phyloP scores from a whole-genome alignment of 2,888 invertebrate genomes.

The Drosophila picticornis region DNA sequence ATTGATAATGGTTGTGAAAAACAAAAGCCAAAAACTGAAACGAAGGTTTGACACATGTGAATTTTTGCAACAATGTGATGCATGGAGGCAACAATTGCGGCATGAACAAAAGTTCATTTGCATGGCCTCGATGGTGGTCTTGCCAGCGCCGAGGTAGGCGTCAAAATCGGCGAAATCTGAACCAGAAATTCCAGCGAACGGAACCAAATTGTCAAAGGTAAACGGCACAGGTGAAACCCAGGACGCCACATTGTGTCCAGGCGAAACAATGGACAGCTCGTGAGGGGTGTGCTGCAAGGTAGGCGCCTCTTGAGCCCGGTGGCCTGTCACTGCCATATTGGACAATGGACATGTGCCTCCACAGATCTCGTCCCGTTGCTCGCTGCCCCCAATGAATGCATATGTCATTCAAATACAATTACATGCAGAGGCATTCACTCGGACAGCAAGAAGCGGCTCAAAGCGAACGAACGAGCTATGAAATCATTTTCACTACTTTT shows the following conservation, averaged over 20 bases:
- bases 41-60: slow-evolving; percentile 58
- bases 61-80: slow-evolving; percentile 44
- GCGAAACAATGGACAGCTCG: slow-evolving; percentile 61
- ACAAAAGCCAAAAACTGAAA: slow-evolving; percentile 14
- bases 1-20: slow-evolving; percentile 52
- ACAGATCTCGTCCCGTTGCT: slow-evolving; percentile 1
- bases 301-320: slow-evolving; percentile 50
- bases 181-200: slow-evolving; percentile 54
- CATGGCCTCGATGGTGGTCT: slow-evolving; percentile 31
- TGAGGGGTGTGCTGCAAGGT: slow-evolving; percentile 5
- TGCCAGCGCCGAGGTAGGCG: slow-evolving; percentile 59
- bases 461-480: slow-evolving; percentile 32
- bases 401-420: slow-evolving; percentile 79
- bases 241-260: slow-evolving; percentile 61
- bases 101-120: slow-evolving; percentile 61
- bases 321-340: slow-evolving; percentile 59
- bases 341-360: slow-evolving; percentile 65
- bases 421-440: slow-evolving; percentile 61
- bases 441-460: slow-evolving; percentile 19
- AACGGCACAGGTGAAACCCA: slow-evolving; percentile 25
- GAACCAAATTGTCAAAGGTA: slow-evolving; percentile 62
- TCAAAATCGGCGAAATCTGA: slow-evolving; percentile 58
- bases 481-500: slow-evolving; percentile 37
- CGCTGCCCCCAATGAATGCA: slow-evolving; percentile 43
- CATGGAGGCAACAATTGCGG: slow-evolving; percentile 34